Evolutionary conservation across 2,113 vertebrate genomes (phyloP).

Genomic region (Lonchura striata): DNA sequence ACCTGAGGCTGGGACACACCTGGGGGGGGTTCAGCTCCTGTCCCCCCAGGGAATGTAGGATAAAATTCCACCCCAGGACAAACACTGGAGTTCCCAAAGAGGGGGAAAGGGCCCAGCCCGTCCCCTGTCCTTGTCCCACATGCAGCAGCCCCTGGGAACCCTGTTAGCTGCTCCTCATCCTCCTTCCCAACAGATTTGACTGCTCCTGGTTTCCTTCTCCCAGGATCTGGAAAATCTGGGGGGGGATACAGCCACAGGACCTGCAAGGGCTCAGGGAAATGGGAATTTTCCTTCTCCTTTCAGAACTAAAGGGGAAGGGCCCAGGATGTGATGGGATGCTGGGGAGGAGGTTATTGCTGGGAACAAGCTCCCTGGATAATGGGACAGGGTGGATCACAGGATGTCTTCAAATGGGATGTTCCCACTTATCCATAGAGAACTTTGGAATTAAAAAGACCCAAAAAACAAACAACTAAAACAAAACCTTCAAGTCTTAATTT

Average conservation of each 20-base stretch:
- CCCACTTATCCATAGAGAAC: rapidly evolving
- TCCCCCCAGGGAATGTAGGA: rapidly evolving
- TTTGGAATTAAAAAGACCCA: not conserved
- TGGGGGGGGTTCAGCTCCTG: not conserved
- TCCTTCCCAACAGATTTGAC: not conserved
- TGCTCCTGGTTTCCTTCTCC: not conserved
- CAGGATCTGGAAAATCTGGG: not conserved
- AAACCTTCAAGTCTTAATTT: not conserved
- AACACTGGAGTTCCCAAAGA: not conserved
- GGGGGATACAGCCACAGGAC: not conserved
- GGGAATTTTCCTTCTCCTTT: not conserved
- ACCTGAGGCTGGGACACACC: not conserved
- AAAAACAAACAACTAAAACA: not conserved
- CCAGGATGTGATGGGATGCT: not conserved
- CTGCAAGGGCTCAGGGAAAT: not conserved
- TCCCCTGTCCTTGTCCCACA: not conserved
- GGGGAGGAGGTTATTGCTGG: not conserved
- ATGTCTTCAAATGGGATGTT: not conserved
- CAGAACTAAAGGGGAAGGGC: not conserved
- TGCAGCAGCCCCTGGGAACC: not conserved
- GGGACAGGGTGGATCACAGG: rapidly evolving
- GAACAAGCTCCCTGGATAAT: not conserved
- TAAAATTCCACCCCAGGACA: not conserved
- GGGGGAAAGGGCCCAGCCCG: not conserved
- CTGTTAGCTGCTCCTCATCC: not conserved